These are phyloP conservation scores for Cettia cetti DNA, from an alignment of 2,113 vertebrate genomes.

Conservation along the genomic window DNA sequence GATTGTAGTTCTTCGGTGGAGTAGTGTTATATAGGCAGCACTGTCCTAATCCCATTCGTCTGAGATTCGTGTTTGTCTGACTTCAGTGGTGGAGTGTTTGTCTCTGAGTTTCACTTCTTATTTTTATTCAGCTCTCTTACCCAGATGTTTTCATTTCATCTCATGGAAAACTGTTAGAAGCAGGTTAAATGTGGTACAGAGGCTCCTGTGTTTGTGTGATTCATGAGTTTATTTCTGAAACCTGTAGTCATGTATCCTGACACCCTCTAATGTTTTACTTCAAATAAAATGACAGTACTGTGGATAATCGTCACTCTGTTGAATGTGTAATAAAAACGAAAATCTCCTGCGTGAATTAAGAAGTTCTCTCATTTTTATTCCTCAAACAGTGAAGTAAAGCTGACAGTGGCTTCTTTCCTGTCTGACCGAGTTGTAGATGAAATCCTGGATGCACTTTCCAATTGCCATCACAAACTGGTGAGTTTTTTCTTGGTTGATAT, in stretches of 20 bases:
- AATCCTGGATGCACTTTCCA: slow-evolving; percentile 90
- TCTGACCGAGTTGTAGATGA: slow-evolving; percentile 97
- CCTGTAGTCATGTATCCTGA: slow-evolving; percentile 13
- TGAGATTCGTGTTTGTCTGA: neutral
- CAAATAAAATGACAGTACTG: neutral
- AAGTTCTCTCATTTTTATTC: slow-evolving; percentile 37
- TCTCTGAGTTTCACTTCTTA: neutral
- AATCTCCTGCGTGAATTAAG: neutral
- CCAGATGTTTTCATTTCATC: slow-evolving; percentile 59
- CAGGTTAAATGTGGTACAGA: slow-evolving; percentile 48
- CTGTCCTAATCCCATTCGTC: neutral
- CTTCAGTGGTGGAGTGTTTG: neutral
- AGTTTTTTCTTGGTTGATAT: slow-evolving; percentile 37
- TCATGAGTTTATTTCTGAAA: slow-evolving; percentile 57
- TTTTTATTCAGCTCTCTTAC: slow-evolving; percentile 24
- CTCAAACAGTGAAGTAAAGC: slow-evolving; percentile 88
- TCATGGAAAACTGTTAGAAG: slow-evolving; percentile 26
- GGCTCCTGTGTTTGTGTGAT: slow-evolving; percentile 53
- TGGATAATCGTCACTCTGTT: neutral
- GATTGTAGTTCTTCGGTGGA: neutral
- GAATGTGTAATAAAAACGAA: neutral
- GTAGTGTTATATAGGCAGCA: neutral
- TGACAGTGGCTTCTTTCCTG: slow-evolving; percentile 94
- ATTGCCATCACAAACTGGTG: slow-evolving; percentile 88
- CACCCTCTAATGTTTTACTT: neutral